Percentiles rank a stretch among this genome's conserved stretches.
Conservation (phyloP, 1,140 invertebrate species). For the Maniola jurtina region DNA sequence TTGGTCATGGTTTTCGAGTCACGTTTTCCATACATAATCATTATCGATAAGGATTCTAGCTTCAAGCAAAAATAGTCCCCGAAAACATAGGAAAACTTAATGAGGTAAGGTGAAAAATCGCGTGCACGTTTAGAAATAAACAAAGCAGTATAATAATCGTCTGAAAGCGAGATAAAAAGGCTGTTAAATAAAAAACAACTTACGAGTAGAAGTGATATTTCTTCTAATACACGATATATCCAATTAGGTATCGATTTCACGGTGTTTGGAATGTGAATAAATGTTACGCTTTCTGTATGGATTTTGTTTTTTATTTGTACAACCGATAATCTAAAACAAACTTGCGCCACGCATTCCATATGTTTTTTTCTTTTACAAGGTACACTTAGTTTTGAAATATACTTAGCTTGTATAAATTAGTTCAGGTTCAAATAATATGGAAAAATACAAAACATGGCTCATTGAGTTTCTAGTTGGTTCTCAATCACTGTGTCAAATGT, state of each 20-base stretch:
- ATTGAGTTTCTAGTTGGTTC: too few species aligned
- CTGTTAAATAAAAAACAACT: constrained; percentile 3
- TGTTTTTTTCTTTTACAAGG: too few species aligned
- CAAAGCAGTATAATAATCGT: constrained; percentile 16
- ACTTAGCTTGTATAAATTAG: too few species aligned
- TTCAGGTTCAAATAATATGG: too few species aligned
- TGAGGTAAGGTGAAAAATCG: neutral
- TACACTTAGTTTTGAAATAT: too few species aligned
- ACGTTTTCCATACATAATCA: constrained; percentile 38
- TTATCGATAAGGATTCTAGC: constrained; percentile 17
- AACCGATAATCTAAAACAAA: too few species aligned
- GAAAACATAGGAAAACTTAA: neutral
- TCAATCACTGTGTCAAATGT: too few species aligned
- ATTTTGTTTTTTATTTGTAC: neutral
- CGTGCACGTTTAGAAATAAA: constrained; percentile 6
- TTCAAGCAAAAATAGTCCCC: constrained; percentile 11
- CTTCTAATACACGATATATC: neutral
- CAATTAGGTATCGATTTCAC: constrained; percentile 7
- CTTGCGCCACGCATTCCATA: too few species aligned
- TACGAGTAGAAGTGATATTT: neutral
- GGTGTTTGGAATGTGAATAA: neutral
- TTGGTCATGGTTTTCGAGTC: constrained; percentile 41
- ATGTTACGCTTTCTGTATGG: neutral
- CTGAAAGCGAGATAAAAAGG: constrained; percentile 9
- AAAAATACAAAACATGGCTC: too few species aligned